Conservation (phyloP, 2,797 vertebrate genomes). For the Psittacula derbiana region DNA sequence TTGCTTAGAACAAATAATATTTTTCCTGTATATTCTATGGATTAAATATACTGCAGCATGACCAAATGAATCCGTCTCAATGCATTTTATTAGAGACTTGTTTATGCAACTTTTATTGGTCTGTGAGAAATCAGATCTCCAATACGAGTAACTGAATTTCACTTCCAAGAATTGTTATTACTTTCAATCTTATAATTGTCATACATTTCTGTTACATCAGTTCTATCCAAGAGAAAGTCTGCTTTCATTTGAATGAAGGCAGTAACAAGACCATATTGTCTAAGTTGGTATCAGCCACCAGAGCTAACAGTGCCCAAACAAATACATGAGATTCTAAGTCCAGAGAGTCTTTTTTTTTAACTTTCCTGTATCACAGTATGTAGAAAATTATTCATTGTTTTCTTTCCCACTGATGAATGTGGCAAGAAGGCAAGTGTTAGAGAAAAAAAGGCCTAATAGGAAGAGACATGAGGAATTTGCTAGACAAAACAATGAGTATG, state of each 20-base stretch:
- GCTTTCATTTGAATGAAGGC: not conserved
- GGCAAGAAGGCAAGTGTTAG: not conserved
- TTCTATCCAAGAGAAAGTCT: not conserved
- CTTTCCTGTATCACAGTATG: not conserved
- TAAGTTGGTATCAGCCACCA: not conserved
- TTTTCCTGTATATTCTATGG: not conserved
- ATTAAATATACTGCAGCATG: not conserved
- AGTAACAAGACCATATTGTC: not conserved
- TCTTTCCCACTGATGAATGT: not conserved
- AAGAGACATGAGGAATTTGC: not conserved
- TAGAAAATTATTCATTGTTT: not conserved
- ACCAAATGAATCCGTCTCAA: not conserved
- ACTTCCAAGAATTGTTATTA: not conserved
- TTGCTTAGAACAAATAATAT: not conserved
- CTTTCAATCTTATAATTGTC: not conserved
- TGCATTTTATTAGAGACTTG: not conserved
- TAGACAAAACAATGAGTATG: not conserved
- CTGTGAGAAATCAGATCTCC: not conserved
- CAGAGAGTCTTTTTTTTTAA: not conserved
- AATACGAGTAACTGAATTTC: not conserved
- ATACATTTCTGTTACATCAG: not conserved
- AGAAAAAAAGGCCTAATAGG: not conserved
- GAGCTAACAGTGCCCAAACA: not conserved
- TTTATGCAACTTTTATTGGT: conserved; percentile 10
- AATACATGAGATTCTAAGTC: not conserved